These are phyloP conservation scores for Petrocephalus zakoni DNA, from an alignment of 2,113 vertebrate species.

Conservation along the genomic window DNA sequence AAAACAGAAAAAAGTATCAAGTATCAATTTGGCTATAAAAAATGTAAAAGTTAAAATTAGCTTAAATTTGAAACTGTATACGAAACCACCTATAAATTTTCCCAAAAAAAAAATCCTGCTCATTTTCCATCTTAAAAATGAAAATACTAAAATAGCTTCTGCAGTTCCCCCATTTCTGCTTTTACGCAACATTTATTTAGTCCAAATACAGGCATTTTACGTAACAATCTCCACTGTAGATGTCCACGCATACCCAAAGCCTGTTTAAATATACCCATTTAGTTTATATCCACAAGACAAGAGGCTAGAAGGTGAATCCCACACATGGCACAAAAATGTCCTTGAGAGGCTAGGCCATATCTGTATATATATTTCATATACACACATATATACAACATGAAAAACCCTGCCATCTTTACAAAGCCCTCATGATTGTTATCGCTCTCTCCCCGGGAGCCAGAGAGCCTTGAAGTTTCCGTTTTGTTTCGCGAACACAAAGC, in stretches of 20 bases:
- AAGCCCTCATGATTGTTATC: constrained; percentile 15
- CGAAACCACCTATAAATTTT: not conserved
- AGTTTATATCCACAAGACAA: not conserved
- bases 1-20: too few species aligned
- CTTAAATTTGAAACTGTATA: not conserved
- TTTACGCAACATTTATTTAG: not conserved
- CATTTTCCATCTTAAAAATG: not conserved
- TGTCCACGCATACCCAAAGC: not conserved
- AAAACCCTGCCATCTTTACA: constrained; percentile 19
- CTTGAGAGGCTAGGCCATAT: constrained; percentile 7
- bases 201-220: not conserved
- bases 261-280: not conserved
- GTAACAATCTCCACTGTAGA: not conserved
- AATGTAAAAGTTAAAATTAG: not conserved
- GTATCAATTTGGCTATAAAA: not conserved
- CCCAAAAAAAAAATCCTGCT: not conserved
- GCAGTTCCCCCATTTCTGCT: not conserved
- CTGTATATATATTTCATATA: not conserved
- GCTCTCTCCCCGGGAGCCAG: constrained; percentile 4
- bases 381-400: not conserved
- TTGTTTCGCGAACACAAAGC: constrained; percentile 23
- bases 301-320: not conserved
- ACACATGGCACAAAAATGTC: not conserved
- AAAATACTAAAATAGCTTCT: not conserved
- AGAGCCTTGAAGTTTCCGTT: constrained; percentile 23